Evolutionary conservation across 2,113 vertebrate genomes (phyloP), one percentile per base, ranked within the genome.

Genomic region (Atractosteus spatula): DNA sequence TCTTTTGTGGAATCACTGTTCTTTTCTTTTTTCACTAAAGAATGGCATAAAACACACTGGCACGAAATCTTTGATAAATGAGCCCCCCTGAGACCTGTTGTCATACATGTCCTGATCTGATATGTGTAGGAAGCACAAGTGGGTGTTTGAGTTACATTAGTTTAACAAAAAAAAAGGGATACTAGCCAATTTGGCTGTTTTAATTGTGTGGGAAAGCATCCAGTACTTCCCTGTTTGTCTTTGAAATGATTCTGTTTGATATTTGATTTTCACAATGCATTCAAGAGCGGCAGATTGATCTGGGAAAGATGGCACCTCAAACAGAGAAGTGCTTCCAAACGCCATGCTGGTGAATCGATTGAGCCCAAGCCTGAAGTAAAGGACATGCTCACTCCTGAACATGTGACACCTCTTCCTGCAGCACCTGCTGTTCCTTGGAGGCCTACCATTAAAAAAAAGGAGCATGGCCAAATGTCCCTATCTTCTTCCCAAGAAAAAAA

Each of bases 261-360:
- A 84, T 85, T 76, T 84, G 80, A 88, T 88, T 82, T 76, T 75
- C 73, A 78, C 81, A 71, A 80, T 86, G 77, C 80, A 84, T 77
- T 78, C 71, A 71, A 83, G 81, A 86, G 81, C 82, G 81, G 77
- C 74, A 77, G 88, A 85, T 89, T 89, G 88, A 90, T 89, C 86
- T 84, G 78, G 79, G 80, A 72, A 70, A 76, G 86, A 88, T 86
- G 86, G 84, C 84, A 83, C 76, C 77, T 74, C 74, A 75, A 68
- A 76, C 78, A 61, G 76, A 69, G 83, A 7, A 51, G 43, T 45
- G 45, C 66, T 51, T 51, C n/a, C 14, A n/a, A 68, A 45, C 44
- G 8, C 17, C 42, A 12, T 42, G 63, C 17, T 7, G 51, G 62
- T 45, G 64, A 12, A 55, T 14, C 47, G 62, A 43, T 47, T n/a